Evolutionary conservation across 2,888 invertebrate species (phyloP).

Genomic region (Diarsia rubi): DNA sequence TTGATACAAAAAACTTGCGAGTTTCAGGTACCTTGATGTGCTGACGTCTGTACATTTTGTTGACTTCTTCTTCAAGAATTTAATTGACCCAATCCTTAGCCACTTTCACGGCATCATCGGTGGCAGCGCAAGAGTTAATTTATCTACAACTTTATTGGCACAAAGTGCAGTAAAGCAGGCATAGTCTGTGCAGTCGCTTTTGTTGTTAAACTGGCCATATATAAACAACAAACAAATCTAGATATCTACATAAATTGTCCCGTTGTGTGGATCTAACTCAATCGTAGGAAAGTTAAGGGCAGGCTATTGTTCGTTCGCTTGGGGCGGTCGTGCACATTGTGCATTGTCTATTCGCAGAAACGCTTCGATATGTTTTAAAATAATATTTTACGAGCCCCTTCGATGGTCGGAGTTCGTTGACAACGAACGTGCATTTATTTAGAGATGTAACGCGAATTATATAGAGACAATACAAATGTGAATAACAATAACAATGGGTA

Average conservation of each 20-base stretch:
- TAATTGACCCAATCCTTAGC: background rate
- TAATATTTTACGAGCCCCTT: constrained; percentile 73
- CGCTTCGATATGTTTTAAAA: constrained; percentile 74
- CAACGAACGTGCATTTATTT: constrained; percentile 63
- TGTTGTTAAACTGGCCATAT: background rate
- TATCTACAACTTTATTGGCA: background rate
- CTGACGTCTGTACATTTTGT: background rate
- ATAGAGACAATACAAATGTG: constrained; percentile 27
- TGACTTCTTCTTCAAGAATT: background rate
- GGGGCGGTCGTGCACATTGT: constrained; percentile 84
- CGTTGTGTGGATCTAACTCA: constrained; percentile 74
- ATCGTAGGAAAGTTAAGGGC: constrained; percentile 74
- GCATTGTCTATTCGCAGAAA: constrained; percentile 83
- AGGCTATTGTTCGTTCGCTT: constrained; percentile 77
- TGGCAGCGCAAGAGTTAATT: background rate
- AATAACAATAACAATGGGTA: constrained; percentile 8
- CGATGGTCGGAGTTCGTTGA: constrained; percentile 65
- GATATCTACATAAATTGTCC: constrained; percentile 67
- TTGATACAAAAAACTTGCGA: too few relatives aligned
- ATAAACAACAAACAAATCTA: constrained; percentile 32
- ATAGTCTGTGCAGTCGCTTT: background rate
- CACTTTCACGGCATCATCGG: background rate
- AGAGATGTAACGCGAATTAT: constrained; percentile 42
- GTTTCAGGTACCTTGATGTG: too few relatives aligned
- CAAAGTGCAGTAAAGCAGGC: too few relatives aligned